Evolutionary conservation across 2,888 invertebrate species (phyloP), one percentile per base, ranked within the genome.

Genomic region (Rhaphigaster nebulosa): DNA sequence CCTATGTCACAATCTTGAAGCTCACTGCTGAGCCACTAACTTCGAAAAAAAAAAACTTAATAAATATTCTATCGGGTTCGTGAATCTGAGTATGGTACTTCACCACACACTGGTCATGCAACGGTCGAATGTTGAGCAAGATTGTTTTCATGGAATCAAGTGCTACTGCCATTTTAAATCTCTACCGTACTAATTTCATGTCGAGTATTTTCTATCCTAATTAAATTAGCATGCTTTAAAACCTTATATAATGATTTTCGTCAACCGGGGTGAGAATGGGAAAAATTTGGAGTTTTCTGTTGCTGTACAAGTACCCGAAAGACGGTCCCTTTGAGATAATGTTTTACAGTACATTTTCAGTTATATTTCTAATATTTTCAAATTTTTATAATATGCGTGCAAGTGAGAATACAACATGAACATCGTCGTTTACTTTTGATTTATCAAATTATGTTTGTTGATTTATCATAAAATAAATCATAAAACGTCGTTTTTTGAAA

Each of bases 1-100:
- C 70, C 38, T 38, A 38, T 76, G 38, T 76, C 70, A 29, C 65
- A 65, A 65, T 65, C 29, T 29, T 5, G 18, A 65, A 29, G 29
- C 65, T 65, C 65, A 65, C 65, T 29, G 10, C 65, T 65, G 0
- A 34, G 15, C 65, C 18, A 18, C 65, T 29, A 65, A 29, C 29
- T 65, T 18, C 15, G 18, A 65, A 29, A 65, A 29, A 26, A n/a
- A 60, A n/a, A 65, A 65, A 65, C 29, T 65, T 29, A 65, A 29
- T 29, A 65, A 65, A 56, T 29, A 29, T 65, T 65, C 65, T 65
- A 65, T 65, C 65, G 65, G 65, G 65, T 65, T 65, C 65, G 65
- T 65, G 65, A 65, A 65, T 65, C 65, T 65, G 65, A 29, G 18
- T 29, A 13, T 18, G 65, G 15, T 2, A 65, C 29, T 29, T n/a